phyloP scores from a whole-genome alignment of 2,113 vertebrate genomes.

The Cephalopholis sonnerati region DNA sequence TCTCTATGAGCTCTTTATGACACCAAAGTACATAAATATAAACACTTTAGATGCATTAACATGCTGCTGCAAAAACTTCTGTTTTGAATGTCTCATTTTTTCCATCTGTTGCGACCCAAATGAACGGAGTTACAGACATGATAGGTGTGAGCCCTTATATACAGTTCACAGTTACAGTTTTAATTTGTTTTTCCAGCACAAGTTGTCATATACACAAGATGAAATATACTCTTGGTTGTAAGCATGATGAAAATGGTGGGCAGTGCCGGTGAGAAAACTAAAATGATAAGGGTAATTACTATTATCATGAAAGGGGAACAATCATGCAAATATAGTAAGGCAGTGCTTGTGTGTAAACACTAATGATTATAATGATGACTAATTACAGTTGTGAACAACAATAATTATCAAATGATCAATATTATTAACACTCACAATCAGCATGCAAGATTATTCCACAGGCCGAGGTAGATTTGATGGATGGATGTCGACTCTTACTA shows the following conservation, averaged over 20 bases:
- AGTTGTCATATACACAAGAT: background rate
- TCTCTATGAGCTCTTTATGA: no score
- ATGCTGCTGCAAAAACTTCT: no score
- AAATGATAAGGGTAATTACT: conserved; percentile 7
- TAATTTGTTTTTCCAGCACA: no score
- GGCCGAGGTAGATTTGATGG: background rate
- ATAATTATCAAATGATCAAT: conserved; percentile 19
- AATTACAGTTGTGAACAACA: conserved; percentile 26
- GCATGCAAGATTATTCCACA: background rate
- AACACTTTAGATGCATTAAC: no score
- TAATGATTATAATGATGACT: conserved; percentile 14
- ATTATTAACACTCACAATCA: conserved; percentile 4
- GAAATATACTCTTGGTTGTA: background rate
- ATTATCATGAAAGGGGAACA: background rate
- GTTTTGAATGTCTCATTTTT: no score
- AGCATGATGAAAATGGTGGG: background rate
- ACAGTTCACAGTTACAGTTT: no score
- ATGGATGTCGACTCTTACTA: background rate
- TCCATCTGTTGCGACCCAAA: no score
- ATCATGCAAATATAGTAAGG: conserved; percentile 14
- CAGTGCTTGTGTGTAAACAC: conserved; percentile 8
- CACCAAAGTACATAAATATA: no score
- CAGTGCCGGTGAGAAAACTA: background rate
- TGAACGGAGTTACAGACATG: no score
- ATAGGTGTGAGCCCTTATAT: no score